Evolutionary conservation across 2,888 invertebrate species (phyloP).

Genomic region (Erynnis tages): DNA sequence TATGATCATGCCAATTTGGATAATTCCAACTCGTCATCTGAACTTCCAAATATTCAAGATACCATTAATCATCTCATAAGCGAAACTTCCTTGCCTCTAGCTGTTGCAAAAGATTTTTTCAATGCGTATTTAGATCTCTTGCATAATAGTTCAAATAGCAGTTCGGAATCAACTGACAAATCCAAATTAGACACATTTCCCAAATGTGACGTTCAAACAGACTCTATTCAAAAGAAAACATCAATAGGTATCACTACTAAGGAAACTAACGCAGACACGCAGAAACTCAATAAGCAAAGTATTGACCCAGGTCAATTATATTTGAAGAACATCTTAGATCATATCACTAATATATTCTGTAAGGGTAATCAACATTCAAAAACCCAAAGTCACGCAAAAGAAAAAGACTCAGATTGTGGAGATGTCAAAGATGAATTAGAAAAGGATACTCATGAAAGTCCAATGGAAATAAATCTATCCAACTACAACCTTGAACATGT

Average conservation of each 20-base stretch:
- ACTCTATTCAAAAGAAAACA: conserved; percentile 49
- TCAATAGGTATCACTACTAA: conserved; percentile 52
- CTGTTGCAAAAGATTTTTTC: conserved; percentile 59
- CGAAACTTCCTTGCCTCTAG: conserved; percentile 52
- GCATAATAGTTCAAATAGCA: conserved; percentile 43
- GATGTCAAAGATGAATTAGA: conserved; percentile 40
- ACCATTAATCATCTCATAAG: conserved; percentile 59
- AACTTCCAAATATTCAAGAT: conserved; percentile 55
- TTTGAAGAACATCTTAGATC: conserved; percentile 56
- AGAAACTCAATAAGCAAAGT: conserved; percentile 28
- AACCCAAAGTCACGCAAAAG: conserved; percentile 24
- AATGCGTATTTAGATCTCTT: conserved; percentile 58
- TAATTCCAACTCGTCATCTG: conserved; percentile 51
- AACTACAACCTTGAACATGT: conserved; percentile 58
- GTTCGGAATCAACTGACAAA: conserved; percentile 44
- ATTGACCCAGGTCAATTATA: conserved; percentile 52
- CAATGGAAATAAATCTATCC: conserved; percentile 55
- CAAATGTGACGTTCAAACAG: conserved; percentile 53
- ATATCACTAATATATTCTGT: conserved; percentile 56
- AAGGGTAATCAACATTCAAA: conserved; percentile 30
- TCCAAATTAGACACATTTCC: conserved; percentile 33
- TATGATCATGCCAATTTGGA: conserved; percentile 34
- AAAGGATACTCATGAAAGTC: conserved; percentile 46
- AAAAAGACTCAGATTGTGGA: conserved; percentile 29
- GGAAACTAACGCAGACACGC: conserved; percentile 27